Base-by-base conservation (phyloP, 2,888 invertebrate species). In the Sinhomidia bicolor region DNA sequence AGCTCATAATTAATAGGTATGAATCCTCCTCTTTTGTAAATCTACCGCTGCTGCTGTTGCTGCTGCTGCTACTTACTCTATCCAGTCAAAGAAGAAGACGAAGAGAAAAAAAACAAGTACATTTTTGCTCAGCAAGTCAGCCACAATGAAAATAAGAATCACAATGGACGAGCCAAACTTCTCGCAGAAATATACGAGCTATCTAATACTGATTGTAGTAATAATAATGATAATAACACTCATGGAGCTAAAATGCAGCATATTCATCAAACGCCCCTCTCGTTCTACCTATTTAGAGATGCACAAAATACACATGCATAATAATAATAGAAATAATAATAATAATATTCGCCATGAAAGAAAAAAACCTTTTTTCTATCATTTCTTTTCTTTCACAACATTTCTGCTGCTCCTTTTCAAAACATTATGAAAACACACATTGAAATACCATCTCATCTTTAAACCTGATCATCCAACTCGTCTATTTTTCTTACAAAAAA, bases 181-280 rank as follows among this genome's bases (percentile, higher is more conserved):
- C 26, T 29, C 47, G 9, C n/a, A 17, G 62, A 32, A 41, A 65
- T 74, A 51, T 82, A 51, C 82, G 51, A 36, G 65, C 65, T 65
- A 17, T 65, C 32, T 65, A 36, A 47, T 62, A 82, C 54, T 82
- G 32, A 82, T 74, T 44, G 14, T 47, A 23, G n/a, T n/a, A n/a
- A 47, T 68, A 81, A 65, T 65, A 82, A 51, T 65, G 29, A 71
- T 82, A 71, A 71, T 68, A 68, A 54, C 32, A 51, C 51, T 51
- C 71, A 71, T 71, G 47, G 71, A 82, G 51, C 68, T 81, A 68
- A 82, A 68, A 82, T 54, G 82, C 51, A 68, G 68, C 82, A 68
- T 82, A 82, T 68, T 82, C 71, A 68, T 71, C 71, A 68, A 82
- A n/a, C 82, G 82, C 82, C 82, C 71, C 82, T 71, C 65, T 36